Conservation (phyloP, 2,113 vertebrate genomes). For the Polyodon spathula region DNA sequence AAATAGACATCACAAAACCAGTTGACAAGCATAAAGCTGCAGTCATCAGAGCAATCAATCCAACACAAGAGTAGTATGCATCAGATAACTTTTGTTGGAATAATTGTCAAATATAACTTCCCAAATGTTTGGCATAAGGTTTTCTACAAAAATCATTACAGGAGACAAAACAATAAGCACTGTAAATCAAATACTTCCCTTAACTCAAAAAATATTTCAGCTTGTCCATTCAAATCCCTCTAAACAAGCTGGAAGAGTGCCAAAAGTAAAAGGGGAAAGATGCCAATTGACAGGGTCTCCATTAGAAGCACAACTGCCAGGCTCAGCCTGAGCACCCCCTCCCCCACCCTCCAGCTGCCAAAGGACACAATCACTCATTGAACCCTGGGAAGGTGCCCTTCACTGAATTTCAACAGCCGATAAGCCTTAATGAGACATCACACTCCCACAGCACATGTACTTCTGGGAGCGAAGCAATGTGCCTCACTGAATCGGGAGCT, state of each 20-base stretch:
- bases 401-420: not conserved
- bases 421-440: conserved; percentile 12
- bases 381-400: conserved; percentile 52
- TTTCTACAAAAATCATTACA: not conserved
- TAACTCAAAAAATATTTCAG: conserved; percentile 49
- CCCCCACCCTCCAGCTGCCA: conserved; percentile 23
- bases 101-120: not conserved
- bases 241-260: conserved; percentile 47
- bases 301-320: conserved; percentile 33
- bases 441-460: too few species aligned
- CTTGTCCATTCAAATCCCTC: conserved; percentile 46
- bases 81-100: too few species aligned
- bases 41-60: too few species aligned
- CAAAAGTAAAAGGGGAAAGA: conserved; percentile 50
- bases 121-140: not conserved
- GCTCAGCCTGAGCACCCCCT: conserved; percentile 13
- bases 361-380: conserved; percentile 61
- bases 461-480: too few species aligned
- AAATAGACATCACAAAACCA: too few species aligned
- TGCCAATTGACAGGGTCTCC: conserved; percentile 45
- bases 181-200: conserved; percentile 49
- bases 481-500: too few species aligned
- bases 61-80: too few species aligned
- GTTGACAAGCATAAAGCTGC: too few species aligned
- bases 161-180: conserved; percentile 23